Evolutionary conservation across 2,113 vertebrate genomes (phyloP).

Genomic region (Odontesthes bonariensis): DNA sequence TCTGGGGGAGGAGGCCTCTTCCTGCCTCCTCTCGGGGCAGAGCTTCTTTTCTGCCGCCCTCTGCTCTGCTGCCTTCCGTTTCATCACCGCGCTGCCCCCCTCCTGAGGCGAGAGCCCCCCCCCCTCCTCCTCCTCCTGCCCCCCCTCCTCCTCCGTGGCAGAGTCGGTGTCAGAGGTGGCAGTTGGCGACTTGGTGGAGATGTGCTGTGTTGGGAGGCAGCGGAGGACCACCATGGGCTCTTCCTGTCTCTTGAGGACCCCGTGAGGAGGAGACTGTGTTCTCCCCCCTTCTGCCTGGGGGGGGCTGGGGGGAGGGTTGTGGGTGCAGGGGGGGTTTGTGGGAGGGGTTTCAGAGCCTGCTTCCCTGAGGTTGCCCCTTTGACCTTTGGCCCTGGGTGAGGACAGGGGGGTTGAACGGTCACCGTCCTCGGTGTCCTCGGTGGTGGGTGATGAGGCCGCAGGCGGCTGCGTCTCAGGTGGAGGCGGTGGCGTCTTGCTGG

Average conservation of each 20-base stretch:
- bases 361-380: conserved; percentile 86
- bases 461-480: conserved; percentile 28
- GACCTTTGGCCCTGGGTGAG: conserved; percentile 89
- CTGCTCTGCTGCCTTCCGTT: conserved; percentile 89
- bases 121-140: conserved; percentile 81
- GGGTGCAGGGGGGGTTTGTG: conserved; percentile 60
- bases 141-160: conserved; percentile 80
- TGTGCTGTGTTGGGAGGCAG: conserved; percentile 61
- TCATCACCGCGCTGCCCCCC: conserved; percentile 71
- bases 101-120: conserved; percentile 70
- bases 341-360: conserved; percentile 77
- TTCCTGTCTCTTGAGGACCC: conserved; percentile 66
- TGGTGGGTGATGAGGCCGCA: background rate
- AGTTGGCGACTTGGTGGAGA: conserved; percentile 46
- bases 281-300: conserved; percentile 1
- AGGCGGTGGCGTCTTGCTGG: conserved; percentile 1
- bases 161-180: conserved; percentile 85
- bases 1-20: conserved; percentile 69
- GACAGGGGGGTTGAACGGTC: conserved; percentile 58
- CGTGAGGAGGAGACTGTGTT: conserved; percentile 59
- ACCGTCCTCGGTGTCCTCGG: conserved; percentile 75
- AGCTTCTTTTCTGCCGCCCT: conserved; percentile 87
- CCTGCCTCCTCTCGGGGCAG: conserved; percentile 84
- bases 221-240: conserved; percentile 78
- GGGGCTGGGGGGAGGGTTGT: conserved; percentile 71